Base-by-base conservation (phyloP, 2,113 vertebrate genomes). In the Crypturellus undulatus region DNA sequence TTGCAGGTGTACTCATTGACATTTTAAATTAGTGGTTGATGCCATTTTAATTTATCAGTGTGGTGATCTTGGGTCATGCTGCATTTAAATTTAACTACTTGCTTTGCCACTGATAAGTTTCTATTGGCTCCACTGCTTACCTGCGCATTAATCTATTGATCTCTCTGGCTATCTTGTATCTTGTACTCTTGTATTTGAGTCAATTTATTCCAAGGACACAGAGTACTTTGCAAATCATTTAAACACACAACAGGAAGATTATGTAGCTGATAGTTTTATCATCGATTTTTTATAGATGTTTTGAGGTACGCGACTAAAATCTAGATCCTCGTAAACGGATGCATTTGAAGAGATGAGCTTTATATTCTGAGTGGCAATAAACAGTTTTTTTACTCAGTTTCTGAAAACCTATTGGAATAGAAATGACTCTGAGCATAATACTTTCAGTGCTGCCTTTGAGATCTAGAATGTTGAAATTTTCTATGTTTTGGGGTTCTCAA, bases 171-270 rank as follows among this genome's bases (percentile, higher is more conserved):
- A 76, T 84, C 91, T 93, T 88, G 79, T 21, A 34, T 87, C 87
- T 88, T 93, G 75, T 89, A 49, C 81, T 95, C 79, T 89, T 87
- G 54, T 67, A 54, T 83, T 91, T 67, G 67, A 93, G 71, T 92
- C 84, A 89, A 91, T 95, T 96, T 95, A 91, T 90, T 93, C 79
- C 82, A 95, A 95, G 92, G 84, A 92, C 91, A 92, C 49, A 49
- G 67, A 92, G 94, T 93, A 81, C 84, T 94, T 96, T 91, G 79
- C 63, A 87, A 89, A 81, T 89, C 8, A 58, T 93, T 96, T 96
- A 92, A 95, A 87, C 75, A 49, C 81, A 93, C 71, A 89, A 87
- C 54, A 65, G 67, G 78, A 91, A 82, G 79, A 84, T 94, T 94
- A 93, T 80, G 65, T 72, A 78, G 79, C 34, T 89, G 87, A 91